Evolutionary conservation across 2,113 vertebrate species (phyloP).

Genomic region (Dromaius novaehollandiae): DNA sequence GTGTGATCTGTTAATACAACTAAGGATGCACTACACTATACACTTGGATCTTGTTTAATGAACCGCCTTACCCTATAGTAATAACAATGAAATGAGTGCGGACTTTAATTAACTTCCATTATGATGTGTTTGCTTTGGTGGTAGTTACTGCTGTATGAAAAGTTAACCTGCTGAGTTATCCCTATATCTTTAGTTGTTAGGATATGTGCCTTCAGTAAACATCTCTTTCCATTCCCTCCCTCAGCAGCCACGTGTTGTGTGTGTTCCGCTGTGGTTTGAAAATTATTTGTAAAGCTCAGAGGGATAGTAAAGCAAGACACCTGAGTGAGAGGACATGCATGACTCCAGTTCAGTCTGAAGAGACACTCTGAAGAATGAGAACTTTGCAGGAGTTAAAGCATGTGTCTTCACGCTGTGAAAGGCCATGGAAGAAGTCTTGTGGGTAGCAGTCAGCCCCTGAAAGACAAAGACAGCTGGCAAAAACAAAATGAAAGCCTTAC

Average conservation of each 20-base stretch:
- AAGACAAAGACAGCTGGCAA: slow-evolving; percentile 49
- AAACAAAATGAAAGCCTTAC: background rate
- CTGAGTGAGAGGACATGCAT: background rate
- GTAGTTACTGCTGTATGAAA: slow-evolving; percentile 30
- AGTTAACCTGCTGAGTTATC: slow-evolving; percentile 33
- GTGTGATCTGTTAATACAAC: slow-evolving; percentile 21
- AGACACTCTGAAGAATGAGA: background rate
- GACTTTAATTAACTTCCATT: slow-evolving; percentile 52
- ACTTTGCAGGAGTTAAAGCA: background rate
- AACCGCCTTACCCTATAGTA: slow-evolving; percentile 38
- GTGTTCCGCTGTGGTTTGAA: slow-evolving; percentile 40
- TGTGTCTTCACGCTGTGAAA: background rate
- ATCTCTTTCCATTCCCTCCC: background rate
- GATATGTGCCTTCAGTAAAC: slow-evolving; percentile 43
- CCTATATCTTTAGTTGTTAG: slow-evolving; percentile 12
- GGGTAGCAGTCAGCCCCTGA: background rate
- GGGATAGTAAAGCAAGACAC: background rate
- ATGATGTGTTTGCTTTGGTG: slow-evolving; percentile 34
- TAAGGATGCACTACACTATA: background rate
- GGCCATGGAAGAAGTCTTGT: background rate
- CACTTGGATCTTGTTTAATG: slow-evolving; percentile 22
- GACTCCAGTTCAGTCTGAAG: background rate
- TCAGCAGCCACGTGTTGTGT: background rate
- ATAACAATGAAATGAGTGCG: background rate
- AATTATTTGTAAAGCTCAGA: slow-evolving; percentile 53